Base-by-base conservation (phyloP, 2,888 invertebrate genomes). In the Folsomia candida region DNA sequence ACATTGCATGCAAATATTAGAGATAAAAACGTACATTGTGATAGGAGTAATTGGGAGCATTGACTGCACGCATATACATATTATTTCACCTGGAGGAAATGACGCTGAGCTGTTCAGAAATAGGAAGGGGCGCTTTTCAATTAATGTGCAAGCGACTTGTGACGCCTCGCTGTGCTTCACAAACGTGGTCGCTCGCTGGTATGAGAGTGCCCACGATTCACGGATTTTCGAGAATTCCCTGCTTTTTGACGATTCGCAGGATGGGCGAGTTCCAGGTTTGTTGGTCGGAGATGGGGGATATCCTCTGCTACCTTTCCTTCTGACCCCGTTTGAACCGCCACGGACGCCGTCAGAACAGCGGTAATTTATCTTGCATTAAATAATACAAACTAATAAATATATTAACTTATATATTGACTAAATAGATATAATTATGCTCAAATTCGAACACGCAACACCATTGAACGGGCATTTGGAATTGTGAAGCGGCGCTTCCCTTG, bases 71-170 rank as follows among this genome's bases (percentile, higher is more conserved):
- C 72, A 75, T 29, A 51, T 72, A 11, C 14, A 51, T 6, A 70
- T 75, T 29, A 2, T 9, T 22, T 70, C 70, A 1, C 72, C 75
- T 14, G 67, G 67, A 28, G 74, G 74, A n/a, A 24, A 59, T 4
- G 59, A 67, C 26, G 69, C 74, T 9, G 74, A 74, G 67, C 24
- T 72, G 14, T 74, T 72, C 27, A 27, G 74, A 59, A 74, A 74
- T 28, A 51, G 71, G 20, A 74, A 74, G 47, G 47, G 62, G n/a
- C 14, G 2, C n/a, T 74, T 69, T 47, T 74, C 71, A 9, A 67
- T 74, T 0, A 74, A 74, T 29, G 71, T 71, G 1, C 71, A 74
- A 59, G 69, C n/a, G 25, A 47, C 71, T 14, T 74, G 74, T 67
- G 67, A 71, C 22, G n/a, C 54, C 9, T 22, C 63, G 18, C 28